phyloP scores from a whole-genome alignment of 2,797 vertebrate genomes.

The Notoglanidium macrostoma region DNA sequence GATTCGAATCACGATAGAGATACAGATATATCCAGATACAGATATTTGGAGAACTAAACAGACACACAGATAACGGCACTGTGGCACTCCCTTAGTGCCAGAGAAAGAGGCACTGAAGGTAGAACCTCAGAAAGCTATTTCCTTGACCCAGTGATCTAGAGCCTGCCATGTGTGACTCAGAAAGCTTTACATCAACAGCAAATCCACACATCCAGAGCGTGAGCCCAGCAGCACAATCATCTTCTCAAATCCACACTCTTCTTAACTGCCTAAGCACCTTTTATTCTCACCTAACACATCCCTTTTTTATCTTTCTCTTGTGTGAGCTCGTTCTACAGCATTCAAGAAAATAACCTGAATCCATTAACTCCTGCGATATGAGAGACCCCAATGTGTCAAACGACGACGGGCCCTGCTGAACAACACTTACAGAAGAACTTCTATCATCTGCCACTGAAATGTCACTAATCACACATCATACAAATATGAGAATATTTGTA shows the following conservation, averaged over 20 bases:
- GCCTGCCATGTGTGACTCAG: slow-evolving; percentile 77
- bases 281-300: slow-evolving; percentile 34
- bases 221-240: slow-evolving; percentile 1
- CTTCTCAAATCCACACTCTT: slow-evolving; percentile 37
- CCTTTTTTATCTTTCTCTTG: slow-evolving; percentile 29
- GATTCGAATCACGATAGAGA: not conserved
- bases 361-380: slow-evolving; percentile 74
- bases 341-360: slow-evolving; percentile 70
- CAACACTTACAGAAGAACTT: slow-evolving; percentile 69
- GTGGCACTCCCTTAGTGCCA: not conserved
- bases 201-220: slow-evolving; percentile 67
- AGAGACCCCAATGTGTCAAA: slow-evolving; percentile 78
- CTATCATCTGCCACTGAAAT: slow-evolving; percentile 69
- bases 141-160: slow-evolving; percentile 77
- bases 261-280: slow-evolving; percentile 37
- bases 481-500: slow-evolving; percentile 20
- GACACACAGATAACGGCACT: not conserved
- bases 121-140: slow-evolving; percentile 76
- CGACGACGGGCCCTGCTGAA: slow-evolving; percentile 73
- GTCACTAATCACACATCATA: slow-evolving; percentile 58
- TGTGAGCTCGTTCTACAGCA: slow-evolving; percentile 67
- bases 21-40: not conserved
- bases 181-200: slow-evolving; percentile 77
- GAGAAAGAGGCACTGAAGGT: slow-evolving; percentile 29
- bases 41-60: no score